A percentile compares a stretch with the other conserved stretches of the same genome.
These are phyloP conservation scores for Mellivora capensis DNA, from an alignment of 2,113 vertebrate species.

Conservation along the genomic window DNA sequence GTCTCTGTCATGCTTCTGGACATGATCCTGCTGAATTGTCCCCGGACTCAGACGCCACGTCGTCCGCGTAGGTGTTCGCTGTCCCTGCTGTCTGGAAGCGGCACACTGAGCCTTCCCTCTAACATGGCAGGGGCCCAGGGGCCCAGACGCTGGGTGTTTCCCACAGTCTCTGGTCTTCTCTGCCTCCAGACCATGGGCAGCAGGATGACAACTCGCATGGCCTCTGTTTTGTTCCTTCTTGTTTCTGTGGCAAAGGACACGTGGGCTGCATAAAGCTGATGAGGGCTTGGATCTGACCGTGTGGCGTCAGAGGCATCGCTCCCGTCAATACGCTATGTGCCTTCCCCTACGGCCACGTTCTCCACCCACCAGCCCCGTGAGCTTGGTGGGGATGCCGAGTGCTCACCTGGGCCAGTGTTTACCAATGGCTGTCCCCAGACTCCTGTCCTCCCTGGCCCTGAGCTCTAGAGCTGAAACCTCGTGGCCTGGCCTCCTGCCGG, in stretches of 20 bases:
- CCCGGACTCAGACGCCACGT: slow-evolving; percentile 47
- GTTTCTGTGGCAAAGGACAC: not conserved
- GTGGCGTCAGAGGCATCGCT: not conserved
- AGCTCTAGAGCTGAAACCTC: not conserved
- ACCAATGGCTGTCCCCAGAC: accelerated
- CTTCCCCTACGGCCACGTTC: not conserved
- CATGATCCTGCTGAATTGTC: not conserved
- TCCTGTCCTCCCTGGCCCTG: not conserved
- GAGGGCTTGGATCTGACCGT: not conserved
- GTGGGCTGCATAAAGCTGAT: not conserved
- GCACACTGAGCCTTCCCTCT: slow-evolving; percentile 61
- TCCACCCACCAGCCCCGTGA: not conserved
- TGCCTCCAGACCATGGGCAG: not conserved
- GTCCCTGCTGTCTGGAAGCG: slow-evolving; percentile 56
- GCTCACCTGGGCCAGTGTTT: not conserved
- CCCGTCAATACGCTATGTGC: not conserved
- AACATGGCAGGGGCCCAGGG: not conserved
- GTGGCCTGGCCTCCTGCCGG: not conserved
- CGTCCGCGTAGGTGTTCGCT: slow-evolving; percentile 53
- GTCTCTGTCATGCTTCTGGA: not conserved
- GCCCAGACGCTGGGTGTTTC: slow-evolving; percentile 12
- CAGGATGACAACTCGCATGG: no score
- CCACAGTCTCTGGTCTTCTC: not conserved
- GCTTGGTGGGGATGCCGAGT: no score
- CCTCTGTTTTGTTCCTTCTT: not conserved